Evolutionary conservation across 2,113 vertebrate genomes (phyloP).

Genomic region (Tachysurus fulvidraco): DNA sequence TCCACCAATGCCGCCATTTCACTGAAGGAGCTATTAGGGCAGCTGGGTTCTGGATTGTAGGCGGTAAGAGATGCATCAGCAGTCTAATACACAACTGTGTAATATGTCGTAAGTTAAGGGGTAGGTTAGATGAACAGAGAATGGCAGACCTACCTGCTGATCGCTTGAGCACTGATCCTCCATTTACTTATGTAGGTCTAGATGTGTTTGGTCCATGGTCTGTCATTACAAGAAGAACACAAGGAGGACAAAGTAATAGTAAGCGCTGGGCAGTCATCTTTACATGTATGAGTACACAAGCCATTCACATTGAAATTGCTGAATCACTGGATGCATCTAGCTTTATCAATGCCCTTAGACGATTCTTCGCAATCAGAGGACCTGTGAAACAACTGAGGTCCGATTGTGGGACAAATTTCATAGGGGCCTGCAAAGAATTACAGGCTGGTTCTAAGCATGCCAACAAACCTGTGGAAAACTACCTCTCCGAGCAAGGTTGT

Average conservation of each 20-base stretch:
- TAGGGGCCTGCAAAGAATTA: background rate
- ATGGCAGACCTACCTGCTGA: conserved; percentile 48
- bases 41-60: conserved; percentile 10
- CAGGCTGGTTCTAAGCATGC: background rate
- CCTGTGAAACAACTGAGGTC: background rate
- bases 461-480: background rate
- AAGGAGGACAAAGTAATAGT: background rate
- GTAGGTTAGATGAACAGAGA: conserved; percentile 13
- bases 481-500: background rate
- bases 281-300: conserved; percentile 2
- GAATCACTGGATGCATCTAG: background rate
- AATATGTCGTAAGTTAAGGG: conserved; percentile 25
- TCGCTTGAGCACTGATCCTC: conserved; percentile 39
- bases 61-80: conserved; percentile 1
- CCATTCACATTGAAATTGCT: background rate
- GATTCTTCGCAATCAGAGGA: background rate
- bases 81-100: conserved; percentile 6
- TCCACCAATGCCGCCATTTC: conserved; percentile 8
- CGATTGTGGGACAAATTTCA: background rate
- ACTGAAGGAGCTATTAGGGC: background rate
- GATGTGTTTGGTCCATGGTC: conserved; percentile 53
- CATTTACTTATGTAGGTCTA: conserved; percentile 50
- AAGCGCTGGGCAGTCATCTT: conserved; percentile 31
- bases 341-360: background rate
- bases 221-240: background rate